Evolutionary conservation across 30 jellyfish, hydroid and myxozoan species (phyloP).

Genomic region (Chrysaora quinquecirrha): DNA sequence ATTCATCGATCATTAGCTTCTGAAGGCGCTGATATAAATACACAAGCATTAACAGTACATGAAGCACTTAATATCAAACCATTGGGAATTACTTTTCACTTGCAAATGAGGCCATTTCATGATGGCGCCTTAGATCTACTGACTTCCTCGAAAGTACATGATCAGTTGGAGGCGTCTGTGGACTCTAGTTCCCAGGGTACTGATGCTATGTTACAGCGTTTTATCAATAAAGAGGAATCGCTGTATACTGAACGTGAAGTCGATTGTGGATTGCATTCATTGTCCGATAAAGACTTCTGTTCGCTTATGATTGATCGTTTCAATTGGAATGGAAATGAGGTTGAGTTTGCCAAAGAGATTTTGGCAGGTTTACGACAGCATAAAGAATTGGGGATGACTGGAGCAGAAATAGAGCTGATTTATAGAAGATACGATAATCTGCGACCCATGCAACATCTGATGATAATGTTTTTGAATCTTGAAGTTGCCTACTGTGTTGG

Average conservation of each 20-base stretch:
- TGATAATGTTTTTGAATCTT: constrained; percentile 30
- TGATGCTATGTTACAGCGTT: constrained; percentile 4
- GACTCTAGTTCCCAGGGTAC: background rate
- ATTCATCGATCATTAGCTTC: constrained; percentile 55
- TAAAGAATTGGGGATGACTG: constrained; percentile 26
- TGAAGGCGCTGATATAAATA: constrained; percentile 25
- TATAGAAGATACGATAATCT: background rate
- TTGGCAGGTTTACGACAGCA: background rate
- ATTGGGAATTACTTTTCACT: constrained; percentile 27
- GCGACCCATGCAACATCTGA: constrained; percentile 13
- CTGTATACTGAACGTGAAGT: constrained; percentile 11
- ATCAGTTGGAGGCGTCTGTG: background rate
- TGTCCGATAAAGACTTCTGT: background rate
- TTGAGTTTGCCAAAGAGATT: constrained; percentile 41
- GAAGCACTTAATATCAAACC: constrained; percentile 69
- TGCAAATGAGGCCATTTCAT: constrained; percentile 40
- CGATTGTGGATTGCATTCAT: background rate
- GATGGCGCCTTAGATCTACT: background rate
- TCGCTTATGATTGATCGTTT: constrained; percentile 12
- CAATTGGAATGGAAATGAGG: constrained; percentile 49
- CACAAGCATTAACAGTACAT: constrained; percentile 41
- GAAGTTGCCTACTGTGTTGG: constrained; percentile 29
- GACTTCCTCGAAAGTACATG: background rate
- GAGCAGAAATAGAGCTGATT: background rate
- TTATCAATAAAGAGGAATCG: background rate